Conservation (phyloP, 2,797 vertebrate species). For the Myiothlypis chrysogaster region DNA sequence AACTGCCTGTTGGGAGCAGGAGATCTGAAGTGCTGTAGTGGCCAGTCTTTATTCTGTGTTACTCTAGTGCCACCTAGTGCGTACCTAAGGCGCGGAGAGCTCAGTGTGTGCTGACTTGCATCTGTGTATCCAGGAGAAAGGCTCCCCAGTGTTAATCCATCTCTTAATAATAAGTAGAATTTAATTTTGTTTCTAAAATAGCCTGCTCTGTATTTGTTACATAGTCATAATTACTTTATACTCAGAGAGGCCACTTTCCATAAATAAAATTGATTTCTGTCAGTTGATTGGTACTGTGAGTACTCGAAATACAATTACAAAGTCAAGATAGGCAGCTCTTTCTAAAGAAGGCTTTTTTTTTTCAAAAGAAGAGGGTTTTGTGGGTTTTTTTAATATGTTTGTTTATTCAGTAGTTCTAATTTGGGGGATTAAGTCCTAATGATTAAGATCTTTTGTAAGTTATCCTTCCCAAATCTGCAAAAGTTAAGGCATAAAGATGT, state of each 20-base stretch:
- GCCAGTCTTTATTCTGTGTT: neutral
- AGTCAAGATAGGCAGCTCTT: neutral
- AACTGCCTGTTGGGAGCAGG: neutral
- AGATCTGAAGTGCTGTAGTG: neutral
- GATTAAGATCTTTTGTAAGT: neutral
- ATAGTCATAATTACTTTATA: neutral
- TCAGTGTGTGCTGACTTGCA: neutral
- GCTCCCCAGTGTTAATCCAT: neutral
- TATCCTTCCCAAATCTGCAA: neutral
- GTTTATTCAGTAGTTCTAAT: neutral
- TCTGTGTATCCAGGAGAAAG: neutral
- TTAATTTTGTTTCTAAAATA: neutral
- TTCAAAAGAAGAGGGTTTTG: neutral
- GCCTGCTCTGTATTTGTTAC: neutral
- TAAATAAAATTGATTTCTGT: neutral
- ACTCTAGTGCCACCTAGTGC: conserved; percentile 70
- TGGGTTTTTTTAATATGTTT: neutral
- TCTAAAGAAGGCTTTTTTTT: neutral
- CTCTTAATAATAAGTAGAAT: neutral
- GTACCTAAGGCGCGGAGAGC: neutral
- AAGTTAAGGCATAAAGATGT: neutral
- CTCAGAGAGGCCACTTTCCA: neutral
- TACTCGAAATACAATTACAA: neutral
- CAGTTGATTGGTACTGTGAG: neutral
- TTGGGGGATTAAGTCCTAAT: neutral